Conservation (phyloP, 2,113 vertebrate genomes). For the Bolborhynchus lineola region DNA sequence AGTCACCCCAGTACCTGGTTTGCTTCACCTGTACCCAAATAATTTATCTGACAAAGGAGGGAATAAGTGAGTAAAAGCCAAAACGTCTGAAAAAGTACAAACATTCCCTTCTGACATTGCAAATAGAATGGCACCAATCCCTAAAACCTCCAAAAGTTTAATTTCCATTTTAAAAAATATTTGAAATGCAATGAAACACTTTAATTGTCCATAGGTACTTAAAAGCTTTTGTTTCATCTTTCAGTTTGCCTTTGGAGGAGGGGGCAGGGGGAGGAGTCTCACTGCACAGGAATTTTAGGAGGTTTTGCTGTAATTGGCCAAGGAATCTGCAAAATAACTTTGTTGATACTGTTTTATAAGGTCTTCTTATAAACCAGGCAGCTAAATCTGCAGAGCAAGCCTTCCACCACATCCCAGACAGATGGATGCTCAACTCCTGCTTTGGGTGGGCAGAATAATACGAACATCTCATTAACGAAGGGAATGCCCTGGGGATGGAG, state of each 20-base stretch:
- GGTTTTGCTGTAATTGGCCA: background rate
- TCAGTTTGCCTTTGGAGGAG: background rate
- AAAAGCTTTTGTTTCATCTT: background rate
- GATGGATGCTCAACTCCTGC: background rate
- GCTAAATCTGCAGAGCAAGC: background rate
- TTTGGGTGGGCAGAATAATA: background rate
- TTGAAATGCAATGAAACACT: background rate
- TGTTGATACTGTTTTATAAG: background rate
- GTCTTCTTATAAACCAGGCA: background rate
- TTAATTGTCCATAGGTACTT: background rate
- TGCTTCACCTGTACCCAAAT: background rate
- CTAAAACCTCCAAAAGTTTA: background rate
- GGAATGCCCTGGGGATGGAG: background rate
- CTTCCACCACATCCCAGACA: background rate
- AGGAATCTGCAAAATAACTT: background rate
- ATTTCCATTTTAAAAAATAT: background rate
- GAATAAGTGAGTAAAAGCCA: background rate
- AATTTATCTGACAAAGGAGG: background rate
- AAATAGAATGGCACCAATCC: background rate
- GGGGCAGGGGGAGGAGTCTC: background rate
- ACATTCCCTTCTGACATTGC: background rate
- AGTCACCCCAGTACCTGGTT: background rate
- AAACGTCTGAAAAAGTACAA: background rate
- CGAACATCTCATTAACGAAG: accelerated
- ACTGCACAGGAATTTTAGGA: background rate